Evolutionary conservation across 2,888 invertebrate species (phyloP).

Genomic region (Eupithecia subfuscata): DNA sequence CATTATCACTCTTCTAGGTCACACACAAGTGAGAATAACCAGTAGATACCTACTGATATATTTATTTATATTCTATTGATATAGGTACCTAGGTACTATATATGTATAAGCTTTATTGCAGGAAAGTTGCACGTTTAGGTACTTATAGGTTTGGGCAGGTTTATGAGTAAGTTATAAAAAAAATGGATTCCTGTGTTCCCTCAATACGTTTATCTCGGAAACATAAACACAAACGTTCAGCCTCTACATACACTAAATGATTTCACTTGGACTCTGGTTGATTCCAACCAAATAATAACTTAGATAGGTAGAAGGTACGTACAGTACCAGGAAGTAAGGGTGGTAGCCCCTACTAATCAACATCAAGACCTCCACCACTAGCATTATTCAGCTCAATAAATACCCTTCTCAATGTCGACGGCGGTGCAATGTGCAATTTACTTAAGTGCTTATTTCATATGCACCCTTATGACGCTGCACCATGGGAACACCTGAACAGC

Average conservation of each 20-base stretch:
- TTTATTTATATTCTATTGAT: too few species aligned
- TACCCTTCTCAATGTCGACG: constrained; percentile 7
- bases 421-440: constrained; percentile 6
- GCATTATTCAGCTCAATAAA: constrained; percentile 9
- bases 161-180: too few species aligned
- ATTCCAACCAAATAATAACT: not conserved
- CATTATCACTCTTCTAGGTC: too few species aligned
- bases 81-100: too few species aligned
- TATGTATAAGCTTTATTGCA: too few species aligned
- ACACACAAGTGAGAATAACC: too few species aligned
- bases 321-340: not conserved
- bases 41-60: too few species aligned
- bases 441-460: constrained; percentile 8
- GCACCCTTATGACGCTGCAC: not conserved
- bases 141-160: too few species aligned
- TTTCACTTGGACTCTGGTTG: not conserved
- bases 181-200: too few species aligned
- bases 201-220: too few species aligned
- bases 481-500: constrained; percentile 7
- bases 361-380: constrained; percentile 7
- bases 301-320: not conserved
- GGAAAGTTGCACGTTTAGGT: too few species aligned
- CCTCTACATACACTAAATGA: not conserved
- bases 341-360: constrained; percentile 5
- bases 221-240: too few species aligned